Evolutionary conservation across 2,113 vertebrate species (phyloP), one percentile per base, ranked within the genome.

Genomic region (Chionis minor): DNA sequence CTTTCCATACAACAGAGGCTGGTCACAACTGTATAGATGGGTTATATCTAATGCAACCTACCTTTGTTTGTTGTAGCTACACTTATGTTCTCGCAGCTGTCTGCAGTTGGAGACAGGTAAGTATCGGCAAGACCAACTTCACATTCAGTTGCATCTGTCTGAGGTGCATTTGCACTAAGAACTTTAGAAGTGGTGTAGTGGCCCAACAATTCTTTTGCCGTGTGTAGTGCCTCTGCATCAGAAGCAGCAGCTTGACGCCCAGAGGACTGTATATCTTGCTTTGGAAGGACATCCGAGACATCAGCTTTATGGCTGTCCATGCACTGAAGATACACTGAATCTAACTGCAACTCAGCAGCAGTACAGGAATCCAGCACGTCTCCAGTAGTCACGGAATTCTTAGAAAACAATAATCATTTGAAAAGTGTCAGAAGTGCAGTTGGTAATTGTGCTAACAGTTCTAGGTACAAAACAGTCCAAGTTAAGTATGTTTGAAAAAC

Each of bases 81-180:
- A 95, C 45, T 59, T 38, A 79, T 86, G 66, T 83, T 97, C 22
- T 94, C 92, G 93, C 44, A 94, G 90, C 82, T 97, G 58, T 97
- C 95, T 75, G 95, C 96, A 85, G 97, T 95, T 95, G 99, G 98
- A 82, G 98, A 99, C 86, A 98, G 98, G 86, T 98, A 98, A 65
- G 97, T 94, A 59, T 98, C 92, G 82, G 98, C 96, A 80, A 99
- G 97, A 78, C 98, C 97, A 32, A 62, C 65, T 63, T 63, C 35
- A 81, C 52, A 58, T 13, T 82, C 94, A 85, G 94, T 58, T 54
- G 59, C 70, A 94, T 97, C 97, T 32, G 61, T 52, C 59, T 95
- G 86, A 66, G 98, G 85, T 47, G 61, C 94, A 33, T 58, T 61
- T 85, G 87, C 87, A 69, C 77, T 69, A 56, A 86, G 35, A 32